Evolutionary conservation across 2,888 invertebrate species (phyloP).

Genomic region (Andrena haemorrhoa): DNA sequence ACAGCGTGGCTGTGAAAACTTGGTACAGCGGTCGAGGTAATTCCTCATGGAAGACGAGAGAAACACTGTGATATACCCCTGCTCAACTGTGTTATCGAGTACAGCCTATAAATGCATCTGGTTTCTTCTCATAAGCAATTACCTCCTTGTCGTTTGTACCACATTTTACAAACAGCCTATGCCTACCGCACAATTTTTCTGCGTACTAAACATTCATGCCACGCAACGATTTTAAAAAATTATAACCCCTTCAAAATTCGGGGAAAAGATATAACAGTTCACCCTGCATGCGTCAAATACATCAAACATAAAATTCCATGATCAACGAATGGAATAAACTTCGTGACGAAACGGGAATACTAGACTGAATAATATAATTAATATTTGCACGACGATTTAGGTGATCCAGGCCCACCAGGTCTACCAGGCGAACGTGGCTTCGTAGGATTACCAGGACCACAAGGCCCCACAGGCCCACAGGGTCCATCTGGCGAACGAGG

Average conservation of each 20-base stretch:
- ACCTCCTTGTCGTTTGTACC: too few species aligned
- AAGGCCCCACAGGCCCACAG: constrained; percentile 87
- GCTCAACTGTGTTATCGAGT: too few species aligned
- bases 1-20: too few species aligned
- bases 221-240: background rate
- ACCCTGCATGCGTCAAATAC: background rate
- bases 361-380: background rate
- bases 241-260: background rate
- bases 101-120: too few species aligned
- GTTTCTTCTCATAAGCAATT: too few species aligned
- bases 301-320: background rate
- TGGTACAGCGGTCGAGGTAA: too few species aligned
- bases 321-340: background rate
- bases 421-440: constrained; percentile 88
- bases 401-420: constrained; percentile 89
- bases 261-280: background rate
- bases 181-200: background rate
- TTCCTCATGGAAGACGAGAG: too few species aligned
- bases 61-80: too few species aligned
- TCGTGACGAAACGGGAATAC: background rate
- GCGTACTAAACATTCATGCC: background rate
- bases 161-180: too few species aligned
- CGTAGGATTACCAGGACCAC: constrained; percentile 88
- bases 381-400: constrained; percentile 79
- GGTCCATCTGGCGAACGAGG: constrained; percentile 90